Percentiles rank a stretch among this genome's conserved stretches.
Evolutionary conservation across 1,140 invertebrate genomes (phyloP).

Genomic region (Brachionus calyciflorus): DNA sequence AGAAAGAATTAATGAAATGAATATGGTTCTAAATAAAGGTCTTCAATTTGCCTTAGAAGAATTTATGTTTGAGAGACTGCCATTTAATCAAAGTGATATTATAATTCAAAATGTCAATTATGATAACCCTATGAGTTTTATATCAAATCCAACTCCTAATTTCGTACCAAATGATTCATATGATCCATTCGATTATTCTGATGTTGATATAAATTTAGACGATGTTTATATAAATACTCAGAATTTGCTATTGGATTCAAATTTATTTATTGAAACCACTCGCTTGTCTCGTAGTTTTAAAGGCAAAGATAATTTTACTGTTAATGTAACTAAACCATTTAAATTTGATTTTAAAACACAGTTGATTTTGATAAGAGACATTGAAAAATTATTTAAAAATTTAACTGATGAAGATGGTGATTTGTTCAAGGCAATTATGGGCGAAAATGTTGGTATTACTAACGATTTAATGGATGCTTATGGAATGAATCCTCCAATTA

Average conservation of each 20-base stretch:
- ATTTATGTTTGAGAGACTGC: too few relatives aligned
- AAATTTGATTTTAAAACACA: conserved; percentile 8
- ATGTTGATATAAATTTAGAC: neutral
- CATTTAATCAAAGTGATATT: neutral
- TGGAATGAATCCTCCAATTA: conserved; percentile 6
- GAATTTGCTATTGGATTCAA: neutral
- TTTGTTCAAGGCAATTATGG: neutral
- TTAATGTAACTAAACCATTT: neutral
- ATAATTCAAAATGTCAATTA: neutral
- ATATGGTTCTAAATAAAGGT: neutral
- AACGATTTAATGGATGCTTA: conserved; percentile 18
- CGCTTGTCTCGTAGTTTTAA: neutral
- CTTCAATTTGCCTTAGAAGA: neutral
- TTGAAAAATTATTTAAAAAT: neutral
- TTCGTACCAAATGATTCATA: too few relatives aligned
- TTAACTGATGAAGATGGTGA: neutral
- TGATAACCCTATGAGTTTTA: neutral
- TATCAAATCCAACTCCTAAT: too few relatives aligned
- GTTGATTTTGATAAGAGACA: neutral
- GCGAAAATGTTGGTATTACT: conserved; percentile 14
- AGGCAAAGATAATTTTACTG: neutral
- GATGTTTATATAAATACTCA: neutral
- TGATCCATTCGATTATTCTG: too few relatives aligned
- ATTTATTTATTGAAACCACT: neutral
- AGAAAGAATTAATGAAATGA: neutral